Conservation (phyloP, 2,888 invertebrate genomes). For the Sycophila texana region DNA sequence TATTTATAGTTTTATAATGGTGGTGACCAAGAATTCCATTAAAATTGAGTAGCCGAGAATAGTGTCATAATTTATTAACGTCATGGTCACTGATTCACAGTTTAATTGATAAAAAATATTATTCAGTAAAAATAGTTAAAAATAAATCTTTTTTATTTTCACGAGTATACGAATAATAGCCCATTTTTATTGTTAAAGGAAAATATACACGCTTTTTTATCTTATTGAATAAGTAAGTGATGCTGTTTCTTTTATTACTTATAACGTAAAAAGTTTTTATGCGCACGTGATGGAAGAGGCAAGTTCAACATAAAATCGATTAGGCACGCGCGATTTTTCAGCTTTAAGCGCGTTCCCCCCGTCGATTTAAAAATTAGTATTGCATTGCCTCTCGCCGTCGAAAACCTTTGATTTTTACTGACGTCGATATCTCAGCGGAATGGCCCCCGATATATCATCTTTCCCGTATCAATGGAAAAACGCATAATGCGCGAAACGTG, state of each 20-base stretch:
- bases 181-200: not conserved
- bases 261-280: not conserved
- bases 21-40: not conserved
- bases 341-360: not conserved
- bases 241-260: not conserved
- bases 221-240: no score
- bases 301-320: conserved; percentile 36
- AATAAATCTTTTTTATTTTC: not conserved
- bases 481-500: conserved; percentile 12
- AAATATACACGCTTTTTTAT: not conserved
- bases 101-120: no score
- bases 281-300: not conserved
- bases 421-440: conserved; percentile 28
- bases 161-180: no score
- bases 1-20: conserved; percentile 14
- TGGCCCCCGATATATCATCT: conserved; percentile 39
- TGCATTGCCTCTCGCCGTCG: not conserved
- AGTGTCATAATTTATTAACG: no score
- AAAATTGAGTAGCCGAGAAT: not conserved
- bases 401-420: conserved; percentile 38
- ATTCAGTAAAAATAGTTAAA: no score
- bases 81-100: not conserved
- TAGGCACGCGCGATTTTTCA: conserved; percentile 41
- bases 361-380: conserved; percentile 34
- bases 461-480: conserved; percentile 25